These are phyloP conservation scores for Eristalinus sepulchralis DNA, from an alignment of 2,888 invertebrate genomes.

Conservation along the genomic window DNA sequence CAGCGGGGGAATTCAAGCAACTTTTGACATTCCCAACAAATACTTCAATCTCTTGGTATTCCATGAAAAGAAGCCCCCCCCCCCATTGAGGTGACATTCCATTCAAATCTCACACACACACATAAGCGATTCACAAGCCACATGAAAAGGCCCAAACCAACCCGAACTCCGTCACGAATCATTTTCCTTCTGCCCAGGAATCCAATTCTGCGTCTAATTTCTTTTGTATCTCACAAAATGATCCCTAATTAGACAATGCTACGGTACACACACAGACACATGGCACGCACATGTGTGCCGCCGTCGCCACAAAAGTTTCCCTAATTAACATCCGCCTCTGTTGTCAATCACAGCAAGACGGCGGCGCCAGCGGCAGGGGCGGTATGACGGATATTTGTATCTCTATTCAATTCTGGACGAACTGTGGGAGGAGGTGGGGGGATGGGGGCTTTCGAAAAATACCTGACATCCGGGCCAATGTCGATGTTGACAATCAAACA, in stretches of 20 bases:
- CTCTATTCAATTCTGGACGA: not conserved
- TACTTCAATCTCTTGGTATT: no score
- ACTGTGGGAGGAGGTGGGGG: not conserved
- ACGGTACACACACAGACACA: not conserved
- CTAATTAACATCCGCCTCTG: conserved; percentile 63
- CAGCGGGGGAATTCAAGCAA: no score
- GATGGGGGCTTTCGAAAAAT: not conserved
- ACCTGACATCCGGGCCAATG: conserved; percentile 16
- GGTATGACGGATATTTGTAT: not conserved
- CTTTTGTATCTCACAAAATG: conserved; percentile 27
- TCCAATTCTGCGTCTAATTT: conserved; percentile 1
- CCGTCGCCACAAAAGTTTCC: conserved; percentile 32
- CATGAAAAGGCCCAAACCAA: not conserved
- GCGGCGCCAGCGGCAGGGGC: not conserved
- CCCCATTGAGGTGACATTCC: no score
- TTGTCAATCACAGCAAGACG: conserved; percentile 46
- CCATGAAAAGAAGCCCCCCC: no score
- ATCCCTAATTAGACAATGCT: conserved; percentile 50
- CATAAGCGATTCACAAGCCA: not conserved
- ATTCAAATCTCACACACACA: not conserved
- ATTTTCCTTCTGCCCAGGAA: not conserved
- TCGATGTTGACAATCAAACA: conserved; percentile 39
- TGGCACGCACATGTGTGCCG: not conserved
- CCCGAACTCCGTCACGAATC: not conserved
- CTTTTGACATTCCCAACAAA: no score